Conservation (phyloP, 2,113 vertebrate species). For the Corydoras sp. region DNA sequence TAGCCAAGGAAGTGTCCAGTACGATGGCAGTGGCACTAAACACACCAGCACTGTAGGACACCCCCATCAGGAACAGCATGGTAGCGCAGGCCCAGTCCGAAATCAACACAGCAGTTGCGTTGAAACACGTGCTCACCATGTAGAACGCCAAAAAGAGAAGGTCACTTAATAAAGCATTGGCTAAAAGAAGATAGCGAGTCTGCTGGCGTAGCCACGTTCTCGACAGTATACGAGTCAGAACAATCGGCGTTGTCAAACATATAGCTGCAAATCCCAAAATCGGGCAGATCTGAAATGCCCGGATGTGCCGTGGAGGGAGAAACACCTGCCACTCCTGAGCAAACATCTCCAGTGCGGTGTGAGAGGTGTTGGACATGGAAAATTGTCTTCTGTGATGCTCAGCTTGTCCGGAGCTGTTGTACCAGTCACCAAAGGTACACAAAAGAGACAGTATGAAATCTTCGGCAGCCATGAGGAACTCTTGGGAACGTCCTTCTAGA, state of each 20-base stretch:
- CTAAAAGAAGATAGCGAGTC: slow-evolving; percentile 71
- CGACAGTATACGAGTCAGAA: slow-evolving; percentile 67
- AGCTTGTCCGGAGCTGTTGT: slow-evolving; percentile 48
- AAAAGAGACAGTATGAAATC: slow-evolving; percentile 34
- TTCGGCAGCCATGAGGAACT: slow-evolving; percentile 7
- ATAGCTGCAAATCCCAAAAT: slow-evolving; percentile 57
- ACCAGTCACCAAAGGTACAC: slow-evolving; percentile 47
- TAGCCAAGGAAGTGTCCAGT: slow-evolving; percentile 66
- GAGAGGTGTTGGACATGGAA: slow-evolving; percentile 26
- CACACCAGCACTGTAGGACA: slow-evolving; percentile 63
- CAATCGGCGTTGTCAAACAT: slow-evolving; percentile 58
- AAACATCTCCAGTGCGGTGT: slow-evolving; percentile 42
- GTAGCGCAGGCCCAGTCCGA: slow-evolving; percentile 57
- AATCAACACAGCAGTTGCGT: slow-evolving; percentile 48
- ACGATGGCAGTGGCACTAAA: slow-evolving; percentile 67
- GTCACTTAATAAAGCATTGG: slow-evolving; percentile 68
- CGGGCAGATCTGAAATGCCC: slow-evolving; percentile 63
- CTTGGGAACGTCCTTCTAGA: slow-evolving; percentile 23
- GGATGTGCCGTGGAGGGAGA: slow-evolving; percentile 40
- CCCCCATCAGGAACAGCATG: slow-evolving; percentile 59
- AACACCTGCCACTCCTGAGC: slow-evolving; percentile 55
- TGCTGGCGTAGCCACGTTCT: slow-evolving; percentile 60
- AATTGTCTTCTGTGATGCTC: slow-evolving; percentile 43
- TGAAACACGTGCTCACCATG: slow-evolving; percentile 58
- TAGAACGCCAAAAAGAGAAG: slow-evolving; percentile 66